These are phyloP conservation scores for Lagodon rhomboides DNA, from an alignment of 2,797 vertebrate species.

Conservation along the genomic window DNA sequence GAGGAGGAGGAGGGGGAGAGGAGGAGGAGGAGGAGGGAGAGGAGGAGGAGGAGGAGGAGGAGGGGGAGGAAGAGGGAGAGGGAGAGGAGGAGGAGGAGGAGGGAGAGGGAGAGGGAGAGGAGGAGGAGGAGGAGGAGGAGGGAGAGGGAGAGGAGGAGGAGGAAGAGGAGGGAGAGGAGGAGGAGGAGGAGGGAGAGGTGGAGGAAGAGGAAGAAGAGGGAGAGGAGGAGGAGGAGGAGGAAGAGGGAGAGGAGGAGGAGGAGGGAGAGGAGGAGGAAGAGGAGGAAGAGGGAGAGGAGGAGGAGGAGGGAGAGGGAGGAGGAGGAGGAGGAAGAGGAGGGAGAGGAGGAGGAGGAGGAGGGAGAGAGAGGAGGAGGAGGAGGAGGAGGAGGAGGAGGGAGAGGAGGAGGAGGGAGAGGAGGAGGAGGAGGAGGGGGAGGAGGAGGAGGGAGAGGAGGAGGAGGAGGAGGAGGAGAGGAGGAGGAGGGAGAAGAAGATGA, in stretches of 20 bases:
- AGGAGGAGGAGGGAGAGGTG: too few relatives aligned
- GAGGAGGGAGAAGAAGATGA: background rate
- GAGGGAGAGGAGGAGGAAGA: background rate
- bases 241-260: constrained; percentile 2
- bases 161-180: too few relatives aligned
- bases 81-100: too few relatives aligned
- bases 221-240: constrained; percentile 13
- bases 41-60: too few relatives aligned
- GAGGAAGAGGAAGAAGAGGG: constrained; percentile 68
- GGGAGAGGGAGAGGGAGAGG: too few relatives aligned
- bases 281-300: constrained; percentile 5
- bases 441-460: background rate
- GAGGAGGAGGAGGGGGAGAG: too few relatives aligned
- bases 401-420: constrained; percentile 19
- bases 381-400: background rate
- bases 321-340: constrained; percentile 4
- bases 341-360: background rate
- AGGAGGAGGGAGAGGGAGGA: background rate
- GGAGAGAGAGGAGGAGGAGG: background rate
- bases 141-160: too few relatives aligned
- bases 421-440: background rate
- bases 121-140: too few relatives aligned
- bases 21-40: too few relatives aligned
- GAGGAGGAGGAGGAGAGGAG: background rate
- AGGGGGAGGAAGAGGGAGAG: too few relatives aligned